phyloP scores from a whole-genome alignment of 2,888 invertebrate genomes.

The Flexamia atlantica region DNA sequence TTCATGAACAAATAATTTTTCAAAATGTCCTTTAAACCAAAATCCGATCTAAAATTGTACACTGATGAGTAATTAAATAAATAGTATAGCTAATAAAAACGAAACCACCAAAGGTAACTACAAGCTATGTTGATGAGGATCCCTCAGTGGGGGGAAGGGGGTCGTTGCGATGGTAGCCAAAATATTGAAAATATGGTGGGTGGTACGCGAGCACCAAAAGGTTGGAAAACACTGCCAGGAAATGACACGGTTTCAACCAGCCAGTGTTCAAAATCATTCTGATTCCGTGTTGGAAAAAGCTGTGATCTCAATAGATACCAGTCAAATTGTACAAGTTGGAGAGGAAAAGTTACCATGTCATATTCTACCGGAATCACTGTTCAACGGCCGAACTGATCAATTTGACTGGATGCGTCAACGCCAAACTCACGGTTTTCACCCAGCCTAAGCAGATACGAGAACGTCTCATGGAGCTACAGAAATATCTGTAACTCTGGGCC shows the following conservation, averaged over 20 bases:
- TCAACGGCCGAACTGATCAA: slow-evolving; percentile 19
- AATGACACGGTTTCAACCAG: background rate
- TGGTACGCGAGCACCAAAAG: no score
- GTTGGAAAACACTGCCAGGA: no score
- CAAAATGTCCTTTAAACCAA: no score
- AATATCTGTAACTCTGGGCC: background rate
- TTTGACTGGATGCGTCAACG: background rate
- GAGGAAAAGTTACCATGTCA: slow-evolving; percentile 7
- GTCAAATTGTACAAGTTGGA: slow-evolving; percentile 3
- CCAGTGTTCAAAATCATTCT: slow-evolving; percentile 14
- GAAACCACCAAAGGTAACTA: no score
- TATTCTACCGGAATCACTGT: slow-evolving; percentile 39
- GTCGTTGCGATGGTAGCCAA: no score
- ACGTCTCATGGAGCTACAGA: background rate
- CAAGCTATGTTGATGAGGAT: no score
- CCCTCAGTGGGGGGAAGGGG: no score
- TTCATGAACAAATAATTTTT: no score
- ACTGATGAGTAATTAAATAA: no score
- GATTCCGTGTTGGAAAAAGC: slow-evolving; percentile 33
- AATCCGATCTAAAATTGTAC: no score
- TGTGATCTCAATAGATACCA: background rate
- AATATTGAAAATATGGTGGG: no score
- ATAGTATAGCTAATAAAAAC: no score
- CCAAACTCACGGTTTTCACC: slow-evolving; percentile 11
- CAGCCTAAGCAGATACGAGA: background rate